These are phyloP conservation scores for Galago senegalensis DNA, from an alignment of 2,797 vertebrate species.

Conservation along the genomic window DNA sequence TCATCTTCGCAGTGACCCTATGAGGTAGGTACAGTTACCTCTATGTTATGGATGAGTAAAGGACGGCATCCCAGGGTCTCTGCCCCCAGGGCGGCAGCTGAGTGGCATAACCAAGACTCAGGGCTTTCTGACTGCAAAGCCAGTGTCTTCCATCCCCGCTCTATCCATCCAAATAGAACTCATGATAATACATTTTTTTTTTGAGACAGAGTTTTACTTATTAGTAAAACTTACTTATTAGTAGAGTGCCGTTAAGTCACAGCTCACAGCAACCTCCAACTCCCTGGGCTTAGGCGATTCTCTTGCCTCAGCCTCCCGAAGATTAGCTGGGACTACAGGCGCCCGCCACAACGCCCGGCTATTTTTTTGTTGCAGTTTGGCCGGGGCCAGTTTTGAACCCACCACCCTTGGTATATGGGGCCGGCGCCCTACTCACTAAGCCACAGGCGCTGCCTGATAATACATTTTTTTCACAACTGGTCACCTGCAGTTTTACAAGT, in stretches of 20 bases:
- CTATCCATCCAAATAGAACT: neutral
- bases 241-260: too few relatives aligned
- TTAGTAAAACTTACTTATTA: too few relatives aligned
- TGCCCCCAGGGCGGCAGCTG: neutral
- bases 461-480: neutral
- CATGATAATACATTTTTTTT: neutral
- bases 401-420: too few relatives aligned
- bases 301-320: too few relatives aligned
- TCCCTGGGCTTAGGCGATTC: too few relatives aligned
- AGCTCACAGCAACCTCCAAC: too few relatives aligned
- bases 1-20: conserved; percentile 53
- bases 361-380: too few relatives aligned
- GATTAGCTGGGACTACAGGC: too few relatives aligned
- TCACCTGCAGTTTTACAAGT: neutral
- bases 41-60: conserved; percentile 30
- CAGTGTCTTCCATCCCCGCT: neutral
- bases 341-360: too few relatives aligned
- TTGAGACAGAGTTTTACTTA: too few relatives aligned
- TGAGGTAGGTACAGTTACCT: neutral
- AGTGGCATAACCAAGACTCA: neutral
- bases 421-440: too few relatives aligned
- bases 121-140: neutral
- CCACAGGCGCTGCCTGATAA: neutral
- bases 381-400: too few relatives aligned
- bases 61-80: neutral